Conservation (phyloP, 92 coral and sea anemone genomes). For the Bergia sp. region DNA sequence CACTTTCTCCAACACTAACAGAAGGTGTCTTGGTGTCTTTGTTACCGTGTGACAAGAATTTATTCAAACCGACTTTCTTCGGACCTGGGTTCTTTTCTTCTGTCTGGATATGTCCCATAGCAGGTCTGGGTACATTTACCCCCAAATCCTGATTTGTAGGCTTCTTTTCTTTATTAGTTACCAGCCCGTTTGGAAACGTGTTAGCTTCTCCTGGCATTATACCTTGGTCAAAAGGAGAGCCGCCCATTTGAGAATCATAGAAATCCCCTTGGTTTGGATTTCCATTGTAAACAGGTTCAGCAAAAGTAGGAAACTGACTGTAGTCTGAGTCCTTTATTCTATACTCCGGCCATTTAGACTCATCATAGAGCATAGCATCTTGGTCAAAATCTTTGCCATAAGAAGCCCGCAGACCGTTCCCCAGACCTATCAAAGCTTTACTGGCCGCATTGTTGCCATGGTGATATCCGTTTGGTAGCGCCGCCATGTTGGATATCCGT, state of each 20-base stretch:
- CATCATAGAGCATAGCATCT: conserved; percentile 72
- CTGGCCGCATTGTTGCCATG: conserved; percentile 48
- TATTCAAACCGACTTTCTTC: conserved; percentile 15
- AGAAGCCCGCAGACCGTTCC: conserved; percentile 48
- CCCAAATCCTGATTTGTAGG: not conserved
- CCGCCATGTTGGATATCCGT: conserved; percentile 85
- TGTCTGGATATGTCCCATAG: not conserved
- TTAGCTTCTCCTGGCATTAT: not conserved
- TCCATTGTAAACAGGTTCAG: conserved; percentile 30
- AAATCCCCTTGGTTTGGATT: conserved; percentile 29
- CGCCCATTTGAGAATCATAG: conserved; percentile 28
- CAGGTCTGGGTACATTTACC: not conserved
- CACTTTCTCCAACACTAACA: not conserved
- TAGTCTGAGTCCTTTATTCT: conserved; percentile 88
- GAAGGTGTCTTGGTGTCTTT: not conserved
- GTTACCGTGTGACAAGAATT: conserved; percentile 5
- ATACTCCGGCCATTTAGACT: conserved; percentile 91
- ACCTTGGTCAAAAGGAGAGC: conserved; percentile 13
- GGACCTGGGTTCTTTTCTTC: not conserved
- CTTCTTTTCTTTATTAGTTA: not conserved
- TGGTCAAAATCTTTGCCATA: conserved; percentile 59
- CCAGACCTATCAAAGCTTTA: conserved; percentile 66
- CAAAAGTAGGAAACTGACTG: conserved; percentile 58
- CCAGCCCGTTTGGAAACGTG: not conserved
- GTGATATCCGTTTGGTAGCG: conserved; percentile 54